A percentile compares a stretch with the other conserved stretches of the same genome.
These are phyloP conservation scores for Molossus molossus DNA, from an alignment of 2,797 vertebrate genomes.

Conservation along the genomic window DNA sequence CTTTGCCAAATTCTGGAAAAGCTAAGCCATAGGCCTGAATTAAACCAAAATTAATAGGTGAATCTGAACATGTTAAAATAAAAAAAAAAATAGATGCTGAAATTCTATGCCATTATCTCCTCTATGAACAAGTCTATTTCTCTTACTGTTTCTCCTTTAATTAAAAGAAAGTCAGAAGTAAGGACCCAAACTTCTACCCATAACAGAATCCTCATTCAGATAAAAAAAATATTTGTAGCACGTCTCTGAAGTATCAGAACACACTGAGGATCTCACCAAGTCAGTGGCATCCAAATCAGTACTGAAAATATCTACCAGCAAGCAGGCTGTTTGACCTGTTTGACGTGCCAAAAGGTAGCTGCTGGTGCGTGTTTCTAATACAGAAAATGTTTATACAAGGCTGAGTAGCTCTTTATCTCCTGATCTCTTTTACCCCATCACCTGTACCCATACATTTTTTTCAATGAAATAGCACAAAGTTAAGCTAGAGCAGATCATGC, in stretches of 20 bases:
- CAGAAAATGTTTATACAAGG: neutral
- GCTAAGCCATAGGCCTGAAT: neutral
- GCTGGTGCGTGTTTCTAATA: neutral
- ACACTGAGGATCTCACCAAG: neutral
- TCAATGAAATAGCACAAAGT: neutral
- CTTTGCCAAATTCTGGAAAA: conserved; percentile 58
- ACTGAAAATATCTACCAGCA: neutral
- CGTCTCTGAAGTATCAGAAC: neutral
- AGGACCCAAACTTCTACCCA: neutral
- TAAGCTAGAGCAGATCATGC: neutral
- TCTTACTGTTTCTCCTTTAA: conserved; percentile 37
- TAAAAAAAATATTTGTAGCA: conserved; percentile 1
- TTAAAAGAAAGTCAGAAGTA: conserved; percentile 7
- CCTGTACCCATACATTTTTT: neutral
- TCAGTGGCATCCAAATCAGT: neutral
- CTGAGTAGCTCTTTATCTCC: neutral
- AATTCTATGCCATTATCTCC: neutral
- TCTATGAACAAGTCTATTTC: neutral
- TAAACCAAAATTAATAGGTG: conserved; percentile 44
- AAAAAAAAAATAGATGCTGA: neutral
- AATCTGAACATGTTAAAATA: neutral
- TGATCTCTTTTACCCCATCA: neutral
- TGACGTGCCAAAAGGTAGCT: neutral
- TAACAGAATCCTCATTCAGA: conserved; percentile 14
- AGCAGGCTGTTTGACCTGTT: neutral